A percentile compares a stretch with the other conserved stretches of the same genome.
Evolutionary conservation across 2,113 vertebrate species (phyloP).

Genomic region (Dendrocopos noguchii): DNA sequence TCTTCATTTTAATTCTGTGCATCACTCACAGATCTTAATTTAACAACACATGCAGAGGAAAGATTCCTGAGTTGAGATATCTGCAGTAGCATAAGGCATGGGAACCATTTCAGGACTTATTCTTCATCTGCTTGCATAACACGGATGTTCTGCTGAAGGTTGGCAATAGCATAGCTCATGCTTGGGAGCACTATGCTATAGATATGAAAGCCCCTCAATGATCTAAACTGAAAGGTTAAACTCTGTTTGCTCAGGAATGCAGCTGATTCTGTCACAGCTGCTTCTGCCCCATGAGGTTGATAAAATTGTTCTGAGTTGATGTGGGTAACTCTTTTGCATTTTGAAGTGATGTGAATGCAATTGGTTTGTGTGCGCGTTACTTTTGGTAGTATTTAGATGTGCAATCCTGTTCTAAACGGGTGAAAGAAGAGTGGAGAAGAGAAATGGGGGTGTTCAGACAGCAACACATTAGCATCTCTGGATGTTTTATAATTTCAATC

Average conservation of each 20-base stretch:
- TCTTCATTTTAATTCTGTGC: slow-evolving; percentile 38
- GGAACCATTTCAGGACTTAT: not conserved
- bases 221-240: not conserved
- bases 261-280: not conserved
- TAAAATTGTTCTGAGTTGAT: not conserved
- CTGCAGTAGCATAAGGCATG: not conserved
- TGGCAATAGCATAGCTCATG: not conserved
- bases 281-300: not conserved
- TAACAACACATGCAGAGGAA: not conserved
- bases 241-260: not conserved
- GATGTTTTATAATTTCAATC: slow-evolving; percentile 15
- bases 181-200: not conserved
- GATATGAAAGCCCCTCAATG: accelerated
- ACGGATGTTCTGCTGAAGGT: not conserved
- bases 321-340: not conserved
- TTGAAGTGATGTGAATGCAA: not conserved
- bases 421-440: not conserved
- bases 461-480: not conserved
- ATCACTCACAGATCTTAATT: slow-evolving; percentile 14
- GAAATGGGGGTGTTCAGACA: not conserved
- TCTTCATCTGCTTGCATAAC: not conserved
- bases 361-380: not conserved
- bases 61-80: not conserved
- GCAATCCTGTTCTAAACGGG: not conserved
- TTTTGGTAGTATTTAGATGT: not conserved